phyloP scores from a whole-genome alignment of 1,140 invertebrate genomes.

The Brachionus plicatilis region DNA sequence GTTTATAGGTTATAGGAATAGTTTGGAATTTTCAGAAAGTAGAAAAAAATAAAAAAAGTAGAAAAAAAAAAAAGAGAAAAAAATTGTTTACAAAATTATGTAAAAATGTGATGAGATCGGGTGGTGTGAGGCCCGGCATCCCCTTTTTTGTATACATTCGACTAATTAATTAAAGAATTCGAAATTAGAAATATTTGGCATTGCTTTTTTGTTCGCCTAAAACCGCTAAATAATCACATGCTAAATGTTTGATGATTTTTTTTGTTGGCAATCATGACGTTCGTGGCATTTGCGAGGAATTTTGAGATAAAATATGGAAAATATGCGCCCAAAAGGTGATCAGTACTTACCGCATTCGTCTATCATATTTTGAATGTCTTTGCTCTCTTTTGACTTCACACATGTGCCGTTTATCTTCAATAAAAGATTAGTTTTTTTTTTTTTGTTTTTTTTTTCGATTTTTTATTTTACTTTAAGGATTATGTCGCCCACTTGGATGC shows the following conservation, averaged over 20 bases:
- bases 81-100: constrained; percentile 21
- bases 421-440: not conserved
- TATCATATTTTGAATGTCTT: constrained; percentile 26
- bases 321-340: not conserved
- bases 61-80: not conserved
- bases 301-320: not conserved
- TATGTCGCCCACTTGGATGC: constrained; percentile 37
- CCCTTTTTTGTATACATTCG: not conserved
- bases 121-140: not conserved
- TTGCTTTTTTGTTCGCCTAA: not conserved
- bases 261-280: not conserved
- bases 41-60: too few species aligned
- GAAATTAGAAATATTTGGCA: constrained; percentile 7
- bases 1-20: constrained; percentile 16
- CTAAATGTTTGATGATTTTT: constrained; percentile 1
- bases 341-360: constrained; percentile 26
- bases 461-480: constrained; percentile 1
- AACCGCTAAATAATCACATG: constrained; percentile 32
- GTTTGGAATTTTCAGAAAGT: constrained; percentile 7
- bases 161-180: constrained; percentile 17
- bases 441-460: not conserved
- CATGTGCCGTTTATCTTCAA: constrained; percentile 25
- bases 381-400: constrained; percentile 4
- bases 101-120: not conserved
- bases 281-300: not conserved